Conservation (phyloP, 2,113 vertebrate genomes). For the Chloebia gouldiae region DNA sequence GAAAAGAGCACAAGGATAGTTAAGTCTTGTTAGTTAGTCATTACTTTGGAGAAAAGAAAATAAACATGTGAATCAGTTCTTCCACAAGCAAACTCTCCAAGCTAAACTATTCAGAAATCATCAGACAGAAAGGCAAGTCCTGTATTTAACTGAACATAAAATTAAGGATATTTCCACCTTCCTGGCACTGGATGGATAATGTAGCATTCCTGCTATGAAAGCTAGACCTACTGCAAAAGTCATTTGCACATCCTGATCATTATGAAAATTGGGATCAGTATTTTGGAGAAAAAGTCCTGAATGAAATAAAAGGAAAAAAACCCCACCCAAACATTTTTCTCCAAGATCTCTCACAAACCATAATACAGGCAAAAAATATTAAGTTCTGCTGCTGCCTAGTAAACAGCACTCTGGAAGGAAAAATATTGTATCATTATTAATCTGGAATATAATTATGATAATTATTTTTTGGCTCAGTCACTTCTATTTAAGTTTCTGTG, state of each 20-base stretch:
- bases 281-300: background rate
- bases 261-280: background rate
- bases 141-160: background rate
- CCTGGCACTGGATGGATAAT: background rate
- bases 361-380: background rate
- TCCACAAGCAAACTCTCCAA: background rate
- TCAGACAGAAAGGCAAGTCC: background rate
- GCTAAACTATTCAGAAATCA: background rate
- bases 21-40: background rate
- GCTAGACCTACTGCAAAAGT: background rate
- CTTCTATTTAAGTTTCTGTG: background rate
- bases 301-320: background rate
- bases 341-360: background rate
- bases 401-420: background rate
- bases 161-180: background rate
- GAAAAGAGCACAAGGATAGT: background rate
- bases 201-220: background rate
- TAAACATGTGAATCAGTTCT: background rate
- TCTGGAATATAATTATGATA: background rate
- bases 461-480: background rate
- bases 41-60: background rate
- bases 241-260: background rate
- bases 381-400: background rate
- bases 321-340: fast-evolving
- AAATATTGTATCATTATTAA: background rate